These are phyloP conservation scores for Dyspetes luteomarginatus DNA, from an alignment of 2,888 invertebrate species.

Conservation along the genomic window DNA sequence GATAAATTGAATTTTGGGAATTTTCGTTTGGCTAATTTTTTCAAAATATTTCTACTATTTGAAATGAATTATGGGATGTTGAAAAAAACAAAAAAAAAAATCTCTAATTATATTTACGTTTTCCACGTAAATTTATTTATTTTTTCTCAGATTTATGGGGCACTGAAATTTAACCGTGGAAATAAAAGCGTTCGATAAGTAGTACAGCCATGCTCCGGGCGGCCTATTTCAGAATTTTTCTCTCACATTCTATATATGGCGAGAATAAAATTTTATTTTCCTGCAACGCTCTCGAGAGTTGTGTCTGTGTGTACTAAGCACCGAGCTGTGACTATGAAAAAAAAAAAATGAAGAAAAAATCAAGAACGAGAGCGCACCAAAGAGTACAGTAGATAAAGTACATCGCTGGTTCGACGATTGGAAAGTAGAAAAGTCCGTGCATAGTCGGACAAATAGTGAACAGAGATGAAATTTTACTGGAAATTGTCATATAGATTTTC, in stretches of 20 bases:
- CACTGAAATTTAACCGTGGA: neutral
- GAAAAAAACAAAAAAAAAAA: no score
- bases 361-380: neutral
- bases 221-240: conserved; percentile 15
- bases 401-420: conserved; percentile 33
- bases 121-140: no score
- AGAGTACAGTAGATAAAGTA: conserved; percentile 37
- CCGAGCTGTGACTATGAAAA: neutral
- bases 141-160: neutral
- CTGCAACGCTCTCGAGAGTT: conserved; percentile 9
- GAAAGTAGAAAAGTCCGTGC: conserved; percentile 34
- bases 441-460: conserved; percentile 38
- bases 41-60: no score
- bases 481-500: no score
- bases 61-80: no score
- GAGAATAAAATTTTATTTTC: conserved; percentile 18
- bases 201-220: neutral
- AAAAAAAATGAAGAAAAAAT: neutral
- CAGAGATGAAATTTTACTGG: neutral
- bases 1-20: no score
- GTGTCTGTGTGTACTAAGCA: neutral
- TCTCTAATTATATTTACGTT: no score
- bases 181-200: neutral
- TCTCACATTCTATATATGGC: neutral
- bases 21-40: no score